Base-by-base conservation (phyloP, 2,888 invertebrate species). In the Escarpia spicata region DNA sequence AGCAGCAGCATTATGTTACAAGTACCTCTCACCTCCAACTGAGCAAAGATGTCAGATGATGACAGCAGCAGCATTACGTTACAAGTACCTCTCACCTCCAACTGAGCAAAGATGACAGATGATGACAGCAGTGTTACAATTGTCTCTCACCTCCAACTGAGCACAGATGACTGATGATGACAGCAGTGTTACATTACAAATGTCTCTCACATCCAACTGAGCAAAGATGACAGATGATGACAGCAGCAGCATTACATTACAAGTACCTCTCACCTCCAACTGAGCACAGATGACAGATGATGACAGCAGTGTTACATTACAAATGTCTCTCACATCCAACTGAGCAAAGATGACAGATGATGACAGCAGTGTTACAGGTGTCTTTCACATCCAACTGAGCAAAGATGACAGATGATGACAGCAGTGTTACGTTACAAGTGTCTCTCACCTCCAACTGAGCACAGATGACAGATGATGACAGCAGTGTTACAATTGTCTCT, bases 251-350 rank as follows among this genome's bases (percentile, higher is more conserved):
- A 26, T 75, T 15, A 75, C 15, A 19, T 52, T 9, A 52, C 2
- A 10, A 12, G 52, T 52, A 12, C 12, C 75, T 75, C 93, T 93
- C 91, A 96, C 96, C 95, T 96, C 95, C 92, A 94, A 95, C 95
- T 97, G 97, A 0, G 99, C 99, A 0, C 99, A 98, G 91, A 99
- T 99, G 97, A 10, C 12, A 52, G 9, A 10, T 10, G 52, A 52
- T 8, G 52, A 52, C 52, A 52, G 52, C 1, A 10, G 52, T 52
- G 52, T 52, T 52, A 52, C n/a, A n/a, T n/a, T n/a, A n/a, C n/a
- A n/a, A n/a, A n/a, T n/a, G n/a, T n/a, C 52, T 52, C 93, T 93
- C 91, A 96, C 96, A 95, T 96, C 95, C 92, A 94, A 95, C 95
- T 97, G 97, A 0, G 99, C 99, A 0, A 99, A n/a, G n/a, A 52